phyloP scores from a whole-genome alignment of 2,113 vertebrate genomes.

The Saguinus midas region DNA sequence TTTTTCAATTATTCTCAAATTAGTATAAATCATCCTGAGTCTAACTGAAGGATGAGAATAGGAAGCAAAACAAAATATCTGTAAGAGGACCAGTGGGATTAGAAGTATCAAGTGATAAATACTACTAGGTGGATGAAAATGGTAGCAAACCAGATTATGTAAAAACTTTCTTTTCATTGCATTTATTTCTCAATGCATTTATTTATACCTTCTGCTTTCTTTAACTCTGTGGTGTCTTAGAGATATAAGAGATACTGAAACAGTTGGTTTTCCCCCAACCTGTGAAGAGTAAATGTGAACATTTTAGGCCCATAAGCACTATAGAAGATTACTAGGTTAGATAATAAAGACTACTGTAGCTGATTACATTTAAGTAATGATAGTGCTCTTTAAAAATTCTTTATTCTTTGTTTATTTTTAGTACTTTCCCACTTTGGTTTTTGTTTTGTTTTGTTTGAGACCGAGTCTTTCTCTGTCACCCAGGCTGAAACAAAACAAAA shows the following conservation, averaged over 20 bases:
- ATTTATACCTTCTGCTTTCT: not conserved
- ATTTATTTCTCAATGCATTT: not conserved
- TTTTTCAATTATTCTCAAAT: not conserved
- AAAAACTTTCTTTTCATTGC: not conserved
- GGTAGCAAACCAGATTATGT: not conserved
- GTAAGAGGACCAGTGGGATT: not conserved
- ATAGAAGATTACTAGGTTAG: not conserved
- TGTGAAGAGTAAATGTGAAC: not conserved
- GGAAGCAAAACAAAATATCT: not conserved
- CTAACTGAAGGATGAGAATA: not conserved
- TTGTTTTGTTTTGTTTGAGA: no score
- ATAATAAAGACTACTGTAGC: not conserved
- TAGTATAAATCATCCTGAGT: not conserved
- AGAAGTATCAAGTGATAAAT: not conserved
- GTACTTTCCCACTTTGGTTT: not conserved
- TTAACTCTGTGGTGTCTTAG: not conserved
- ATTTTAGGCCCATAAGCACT: not conserved
- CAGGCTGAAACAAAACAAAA: no score
- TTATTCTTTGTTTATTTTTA: not conserved
- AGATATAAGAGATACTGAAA: not conserved
- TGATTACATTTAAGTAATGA: not conserved
- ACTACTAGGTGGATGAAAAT: no score
- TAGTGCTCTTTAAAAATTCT: not conserved
- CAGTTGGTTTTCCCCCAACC: not conserved
- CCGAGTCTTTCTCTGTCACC: no score